Evolutionary conservation across 2,888 invertebrate genomes (phyloP).

Genomic region (Agrochola lychnidis): DNA sequence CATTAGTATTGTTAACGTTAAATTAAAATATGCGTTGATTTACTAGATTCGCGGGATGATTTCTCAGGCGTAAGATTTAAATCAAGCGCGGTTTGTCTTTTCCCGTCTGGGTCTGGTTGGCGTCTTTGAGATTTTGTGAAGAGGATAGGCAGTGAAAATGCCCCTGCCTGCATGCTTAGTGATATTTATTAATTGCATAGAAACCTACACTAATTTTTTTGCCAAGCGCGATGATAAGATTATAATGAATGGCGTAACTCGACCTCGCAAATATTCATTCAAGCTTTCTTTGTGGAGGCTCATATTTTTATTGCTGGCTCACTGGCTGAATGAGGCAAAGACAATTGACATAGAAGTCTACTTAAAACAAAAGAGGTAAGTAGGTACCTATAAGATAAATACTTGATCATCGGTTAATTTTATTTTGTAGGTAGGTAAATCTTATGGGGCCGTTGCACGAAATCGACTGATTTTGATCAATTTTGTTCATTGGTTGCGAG

Average conservation of each 20-base stretch:
- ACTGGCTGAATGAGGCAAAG: conserved; percentile 10
- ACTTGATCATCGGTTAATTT: too few relatives aligned
- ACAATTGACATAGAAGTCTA: not conserved
- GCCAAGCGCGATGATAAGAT: conserved; percentile 8
- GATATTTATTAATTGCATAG: not conserved
- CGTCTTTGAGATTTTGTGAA: not conserved
- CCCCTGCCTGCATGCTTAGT: not conserved
- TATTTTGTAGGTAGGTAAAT: too few relatives aligned
- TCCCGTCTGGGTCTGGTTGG: not conserved
- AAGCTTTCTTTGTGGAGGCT: not conserved
- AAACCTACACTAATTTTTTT: not conserved
- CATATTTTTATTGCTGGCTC: conserved; percentile 11
- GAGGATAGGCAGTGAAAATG: not conserved
- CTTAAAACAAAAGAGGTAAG: conserved; percentile 4
- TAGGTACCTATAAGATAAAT: not conserved
- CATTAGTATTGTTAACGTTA: not conserved
- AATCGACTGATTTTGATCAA: too few relatives aligned
- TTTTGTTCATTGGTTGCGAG: too few relatives aligned
- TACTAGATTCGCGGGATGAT: not conserved
- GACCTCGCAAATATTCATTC: conserved; percentile 29
- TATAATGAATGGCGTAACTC: conserved; percentile 13
- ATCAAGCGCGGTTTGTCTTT: conserved; percentile 17
- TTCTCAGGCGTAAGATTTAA: conserved; percentile 10
- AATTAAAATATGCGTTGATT: not conserved
- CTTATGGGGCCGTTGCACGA: too few relatives aligned